A percentile compares a stretch with the other conserved stretches of the same genome.
phyloP scores from a whole-genome alignment of 2,797 vertebrate genomes.

The Chrysolophus pictus region DNA sequence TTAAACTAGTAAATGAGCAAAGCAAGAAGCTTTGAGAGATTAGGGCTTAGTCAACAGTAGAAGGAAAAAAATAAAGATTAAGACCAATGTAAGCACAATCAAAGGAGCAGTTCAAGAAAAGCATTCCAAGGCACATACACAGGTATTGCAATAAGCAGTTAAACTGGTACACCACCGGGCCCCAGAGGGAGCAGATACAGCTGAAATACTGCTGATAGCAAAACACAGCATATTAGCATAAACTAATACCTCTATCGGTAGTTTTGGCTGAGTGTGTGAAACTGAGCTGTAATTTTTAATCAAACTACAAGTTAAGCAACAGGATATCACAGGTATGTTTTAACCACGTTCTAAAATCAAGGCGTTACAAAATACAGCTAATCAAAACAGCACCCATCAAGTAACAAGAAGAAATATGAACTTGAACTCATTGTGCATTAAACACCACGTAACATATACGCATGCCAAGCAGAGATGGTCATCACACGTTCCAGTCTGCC shows the following conservation, averaged over 20 bases:
- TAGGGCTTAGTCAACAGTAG: slow-evolving; percentile 60
- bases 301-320: slow-evolving; percentile 2
- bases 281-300: slow-evolving; percentile 27
- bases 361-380: neutral
- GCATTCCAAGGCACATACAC: slow-evolving; percentile 48
- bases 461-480: neutral
- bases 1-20: slow-evolving; percentile 47
- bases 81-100: slow-evolving; percentile 25
- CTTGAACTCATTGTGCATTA: neutral
- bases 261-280: slow-evolving; percentile 42
- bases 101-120: slow-evolving; percentile 35
- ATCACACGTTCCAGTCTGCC: neutral
- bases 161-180: slow-evolving; percentile 44
- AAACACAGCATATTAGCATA: slow-evolving; percentile 48
- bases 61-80: slow-evolving; percentile 47
- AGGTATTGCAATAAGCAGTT: slow-evolving; percentile 36
- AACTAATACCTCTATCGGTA: slow-evolving; percentile 42
- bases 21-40: slow-evolving; percentile 55
- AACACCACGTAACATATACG: neutral
- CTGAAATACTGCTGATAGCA: slow-evolving; percentile 12
- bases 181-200: slow-evolving; percentile 27
- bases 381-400: neutral
- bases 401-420: neutral
- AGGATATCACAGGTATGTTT: slow-evolving; percentile 34
- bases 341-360: neutral